phyloP scores from a whole-genome alignment of 2,888 invertebrate species.

The Atethmia centrago region DNA sequence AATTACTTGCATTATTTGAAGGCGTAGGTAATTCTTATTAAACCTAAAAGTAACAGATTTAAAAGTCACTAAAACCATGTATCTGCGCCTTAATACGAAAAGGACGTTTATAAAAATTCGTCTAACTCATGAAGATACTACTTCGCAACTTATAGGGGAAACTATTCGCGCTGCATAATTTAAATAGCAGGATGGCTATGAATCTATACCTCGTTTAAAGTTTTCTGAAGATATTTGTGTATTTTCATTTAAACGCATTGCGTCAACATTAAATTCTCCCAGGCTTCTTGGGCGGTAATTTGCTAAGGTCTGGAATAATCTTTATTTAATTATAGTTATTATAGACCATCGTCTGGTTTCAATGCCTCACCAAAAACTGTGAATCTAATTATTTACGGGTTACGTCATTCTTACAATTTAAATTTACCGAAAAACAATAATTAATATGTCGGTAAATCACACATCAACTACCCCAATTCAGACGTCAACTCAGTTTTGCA shows the following conservation, averaged over 20 bases:
- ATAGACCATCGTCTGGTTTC: neutral
- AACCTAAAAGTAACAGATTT: no score
- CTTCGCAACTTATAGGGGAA: neutral
- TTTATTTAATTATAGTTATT: conserved; percentile 38
- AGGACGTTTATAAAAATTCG: neutral
- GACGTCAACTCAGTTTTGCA: neutral
- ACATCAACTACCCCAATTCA: neutral
- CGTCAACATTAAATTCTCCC: neutral
- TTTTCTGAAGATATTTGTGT: neutral
- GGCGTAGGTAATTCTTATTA: no score
- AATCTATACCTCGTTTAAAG: neutral
- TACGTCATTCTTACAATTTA: neutral
- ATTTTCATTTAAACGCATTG: neutral
- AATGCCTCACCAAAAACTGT: neutral
- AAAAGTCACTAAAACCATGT: no score
- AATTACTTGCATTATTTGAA: no score
- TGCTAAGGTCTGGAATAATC: neutral
- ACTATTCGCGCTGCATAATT: neutral
- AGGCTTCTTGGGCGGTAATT: conserved; percentile 14
- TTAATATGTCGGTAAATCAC: neutral
- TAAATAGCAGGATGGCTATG: neutral
- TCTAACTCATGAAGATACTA: neutral
- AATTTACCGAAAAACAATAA: neutral
- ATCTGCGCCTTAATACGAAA: no score
- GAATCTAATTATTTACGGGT: neutral